Evolutionary conservation across 2,113 vertebrate genomes (phyloP), one percentile per base, ranked within the genome.

Genomic region (Bos javanicus): DNA sequence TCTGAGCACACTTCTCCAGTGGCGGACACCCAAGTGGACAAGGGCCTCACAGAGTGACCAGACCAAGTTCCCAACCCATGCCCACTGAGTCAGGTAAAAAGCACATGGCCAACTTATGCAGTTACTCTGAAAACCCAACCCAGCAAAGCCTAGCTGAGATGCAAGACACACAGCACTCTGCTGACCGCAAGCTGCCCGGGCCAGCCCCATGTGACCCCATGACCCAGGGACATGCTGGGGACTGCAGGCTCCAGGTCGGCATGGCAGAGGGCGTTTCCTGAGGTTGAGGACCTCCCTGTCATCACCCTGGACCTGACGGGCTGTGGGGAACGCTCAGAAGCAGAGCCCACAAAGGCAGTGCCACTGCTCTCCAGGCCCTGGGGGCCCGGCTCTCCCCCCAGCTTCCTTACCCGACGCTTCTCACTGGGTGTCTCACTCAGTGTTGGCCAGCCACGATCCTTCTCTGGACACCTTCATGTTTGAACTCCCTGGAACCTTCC

Each of bases 281-380:
- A 46, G 13, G 9, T 15, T 9, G 11, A 36, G 64, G 33, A 28
- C 71, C 36, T 25, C 1, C 2, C 26, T 52, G 0, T 36, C 36
- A 13, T 81, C 84, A 78, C 36, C n/a, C 39, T 7, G 13, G 9
- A 33, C 36, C 87, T 10, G 30, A 57, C 30, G 6, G 46, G 12
- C 82, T 56, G 8, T 6, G 23, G 46, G 23, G 83, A 52, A 30
- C 2, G 3, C 50, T n/a, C 28, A 3, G 50, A 28, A 59, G 80
- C 13, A 48, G 60, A 33, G 5, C 48, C 43, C 17, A 3, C 25
- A 3, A 16, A 59, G 64, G 48, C 74, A 4, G 56, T 3, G 2
- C 8, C 4, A 0, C 12, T 36, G 2, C 8, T 1, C 30, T 13
- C 23, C 33, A 3, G 1, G 12, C 30, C 25, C 62, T 1, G 0